Evolutionary conservation across 2,113 vertebrate genomes (phyloP), one percentile per base, ranked within the genome.

Genomic region (Nyctibius bracteatus): DNA sequence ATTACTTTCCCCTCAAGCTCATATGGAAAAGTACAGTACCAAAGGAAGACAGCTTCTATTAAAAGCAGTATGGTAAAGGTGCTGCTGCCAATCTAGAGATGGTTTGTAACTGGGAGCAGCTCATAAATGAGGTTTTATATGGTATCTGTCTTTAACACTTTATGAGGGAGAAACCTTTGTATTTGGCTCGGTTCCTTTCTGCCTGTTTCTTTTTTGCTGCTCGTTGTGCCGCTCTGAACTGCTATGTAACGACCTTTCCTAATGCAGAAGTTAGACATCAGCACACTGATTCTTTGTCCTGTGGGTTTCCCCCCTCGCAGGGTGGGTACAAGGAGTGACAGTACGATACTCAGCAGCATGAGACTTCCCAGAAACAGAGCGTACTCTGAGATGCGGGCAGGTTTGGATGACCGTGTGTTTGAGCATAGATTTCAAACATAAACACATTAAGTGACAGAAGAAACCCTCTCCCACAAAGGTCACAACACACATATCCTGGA

Each of bases 1-100:
- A 96, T 96, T 92, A 94, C 88, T 91, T 95, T 95, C 70, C 65
- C 88, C 73, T 94, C 88, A 81, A 96, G 92, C 88, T 91, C 5
- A 1, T 72, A 81, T 89, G 91, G 94, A 91, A 96, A 96, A 94
- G 86, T 95, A 96, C 92, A 92, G 95, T 96, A 93, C 83, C 47
- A 66, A 93, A 68, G 68, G 52, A 94, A 92, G 95, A 92, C 52
- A 90, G 68, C 22, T 84, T 63, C 83, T 78, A 63, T 94, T 96
- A 94, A 95, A 96, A 95, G 74, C 79, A 92, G 58, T 77, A 54
- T 73, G 46, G 62, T 24, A 77, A 94, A 93, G 74, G 88, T 92
- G 85, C 85, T 94, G 92, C 72, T 94, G 88, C 88, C 70, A 84
- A 63, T 55, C 57, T 79, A 65, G 92, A 91, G 65, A 88, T 68